phyloP scores from a whole-genome alignment of 2,113 vertebrate species.

The Cairina moschata region DNA sequence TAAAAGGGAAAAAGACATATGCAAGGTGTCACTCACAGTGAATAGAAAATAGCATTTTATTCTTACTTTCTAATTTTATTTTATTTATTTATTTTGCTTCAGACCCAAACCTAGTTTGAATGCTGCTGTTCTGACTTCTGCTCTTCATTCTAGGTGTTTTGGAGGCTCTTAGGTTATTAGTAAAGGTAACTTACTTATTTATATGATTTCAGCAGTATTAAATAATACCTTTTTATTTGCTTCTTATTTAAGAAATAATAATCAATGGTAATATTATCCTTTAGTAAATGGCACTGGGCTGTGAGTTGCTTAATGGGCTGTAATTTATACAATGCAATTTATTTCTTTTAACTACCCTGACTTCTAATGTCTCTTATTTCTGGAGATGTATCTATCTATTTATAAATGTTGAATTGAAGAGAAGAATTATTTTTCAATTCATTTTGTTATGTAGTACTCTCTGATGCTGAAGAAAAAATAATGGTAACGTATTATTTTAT shows the following conservation, averaged over 20 bases:
- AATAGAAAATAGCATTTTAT: background rate
- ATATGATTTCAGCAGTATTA: background rate
- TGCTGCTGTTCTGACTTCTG: background rate
- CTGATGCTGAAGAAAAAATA: background rate
- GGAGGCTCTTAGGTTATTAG: background rate
- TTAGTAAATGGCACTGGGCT: background rate
- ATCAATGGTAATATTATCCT: background rate
- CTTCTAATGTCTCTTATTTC: background rate
- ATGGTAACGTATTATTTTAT: background rate
- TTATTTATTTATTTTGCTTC: rapidly evolving
- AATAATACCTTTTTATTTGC: background rate
- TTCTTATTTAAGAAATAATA: background rate
- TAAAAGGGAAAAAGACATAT: background rate
- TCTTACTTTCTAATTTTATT: background rate
- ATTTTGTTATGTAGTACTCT: background rate
- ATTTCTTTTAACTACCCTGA: background rate
- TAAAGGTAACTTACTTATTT: background rate
- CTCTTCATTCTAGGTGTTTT: background rate
- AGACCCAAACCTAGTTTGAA: background rate
- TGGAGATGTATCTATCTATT: background rate
- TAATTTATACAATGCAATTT: background rate
- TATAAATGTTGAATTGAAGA: background rate
- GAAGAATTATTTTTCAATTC: background rate
- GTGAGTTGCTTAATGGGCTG: background rate
- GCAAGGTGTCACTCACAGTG: background rate